Percentiles rank a stretch among this genome's conserved stretches.
These are phyloP conservation scores for Callithrix jacchus DNA, from an alignment of 2,113 vertebrate species.

Conservation along the genomic window DNA sequence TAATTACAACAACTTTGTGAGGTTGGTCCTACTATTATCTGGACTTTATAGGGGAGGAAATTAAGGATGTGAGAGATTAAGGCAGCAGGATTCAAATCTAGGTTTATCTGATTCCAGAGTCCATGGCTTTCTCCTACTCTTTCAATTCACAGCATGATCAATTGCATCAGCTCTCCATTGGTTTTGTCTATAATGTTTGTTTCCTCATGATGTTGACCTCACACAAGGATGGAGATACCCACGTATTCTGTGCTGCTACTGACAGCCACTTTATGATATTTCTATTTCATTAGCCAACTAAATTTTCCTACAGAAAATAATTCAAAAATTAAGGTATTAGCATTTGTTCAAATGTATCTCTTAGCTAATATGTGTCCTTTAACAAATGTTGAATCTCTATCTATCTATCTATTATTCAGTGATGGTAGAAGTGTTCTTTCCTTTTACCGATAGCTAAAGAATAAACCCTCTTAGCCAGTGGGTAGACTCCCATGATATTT, in stretches of 20 bases:
- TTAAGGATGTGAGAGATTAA: not conserved
- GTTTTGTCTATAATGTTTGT: not conserved
- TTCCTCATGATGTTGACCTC: not conserved
- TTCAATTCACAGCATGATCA: not conserved
- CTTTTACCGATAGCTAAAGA: not conserved
- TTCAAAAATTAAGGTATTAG: not conserved
- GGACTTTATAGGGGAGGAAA: not conserved
- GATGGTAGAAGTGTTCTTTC: not conserved
- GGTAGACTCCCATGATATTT: not conserved
- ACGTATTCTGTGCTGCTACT: not conserved
- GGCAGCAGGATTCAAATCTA: not conserved
- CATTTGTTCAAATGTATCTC: not conserved
- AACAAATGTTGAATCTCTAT: not conserved
- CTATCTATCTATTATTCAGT: not conserved
- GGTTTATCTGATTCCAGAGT: not conserved
- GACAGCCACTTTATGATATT: not conserved
- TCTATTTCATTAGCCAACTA: not conserved
- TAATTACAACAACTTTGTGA: not conserved
- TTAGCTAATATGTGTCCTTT: not conserved
- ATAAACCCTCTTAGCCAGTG: not conserved
- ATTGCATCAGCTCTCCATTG: not conserved
- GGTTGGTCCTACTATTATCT: not conserved
- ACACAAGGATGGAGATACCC: not conserved
- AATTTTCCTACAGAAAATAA: not conserved
- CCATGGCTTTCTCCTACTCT: not conserved